phyloP scores from a whole-genome alignment of 2,113 vertebrate genomes.

The Charadrius vociferus region DNA sequence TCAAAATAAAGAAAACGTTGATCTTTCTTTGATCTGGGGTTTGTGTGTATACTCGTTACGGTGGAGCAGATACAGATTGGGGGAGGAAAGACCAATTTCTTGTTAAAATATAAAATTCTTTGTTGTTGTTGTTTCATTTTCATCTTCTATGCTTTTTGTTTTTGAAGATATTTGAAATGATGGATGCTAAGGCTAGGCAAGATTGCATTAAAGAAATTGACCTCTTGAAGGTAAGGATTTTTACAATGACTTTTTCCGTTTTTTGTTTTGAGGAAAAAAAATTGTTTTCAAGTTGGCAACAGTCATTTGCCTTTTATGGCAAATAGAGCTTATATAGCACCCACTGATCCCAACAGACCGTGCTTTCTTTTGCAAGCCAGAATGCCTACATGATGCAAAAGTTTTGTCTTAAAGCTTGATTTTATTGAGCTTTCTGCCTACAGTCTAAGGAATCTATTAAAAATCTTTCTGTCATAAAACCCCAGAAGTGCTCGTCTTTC shows the following conservation, averaged over 20 bases:
- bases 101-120: not conserved
- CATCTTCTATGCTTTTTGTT: not conserved
- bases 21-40: not conserved
- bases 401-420: not conserved
- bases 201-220: conserved; percentile 96
- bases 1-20: conserved; percentile 23
- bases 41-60: not conserved
- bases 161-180: conserved; percentile 93
- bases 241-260: not conserved
- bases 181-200: conserved; percentile 93
- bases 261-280: not conserved
- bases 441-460: not conserved
- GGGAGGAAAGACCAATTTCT: not conserved
- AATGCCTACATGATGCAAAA: not conserved
- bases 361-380: not conserved
- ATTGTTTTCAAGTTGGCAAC: not conserved
- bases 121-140: not conserved
- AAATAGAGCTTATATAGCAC: not conserved
- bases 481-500: not conserved
- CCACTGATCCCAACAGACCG: rapidly evolving
- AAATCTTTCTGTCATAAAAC: not conserved
- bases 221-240: conserved; percentile 86
- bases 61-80: not conserved
- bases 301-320: too few species aligned
- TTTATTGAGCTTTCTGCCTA: not conserved